phyloP scores from a whole-genome alignment of 2,888 invertebrate species.

The Mimachlamys varia region DNA sequence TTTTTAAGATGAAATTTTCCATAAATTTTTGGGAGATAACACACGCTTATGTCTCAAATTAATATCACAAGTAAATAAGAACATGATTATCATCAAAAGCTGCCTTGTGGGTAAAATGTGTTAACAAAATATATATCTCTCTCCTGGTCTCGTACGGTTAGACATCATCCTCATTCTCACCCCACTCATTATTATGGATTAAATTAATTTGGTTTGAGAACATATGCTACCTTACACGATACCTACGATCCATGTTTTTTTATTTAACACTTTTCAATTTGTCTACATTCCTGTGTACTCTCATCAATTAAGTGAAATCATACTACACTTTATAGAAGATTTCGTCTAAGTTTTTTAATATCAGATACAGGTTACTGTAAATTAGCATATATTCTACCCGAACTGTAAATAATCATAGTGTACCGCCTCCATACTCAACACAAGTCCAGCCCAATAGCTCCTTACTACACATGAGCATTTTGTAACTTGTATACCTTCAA shows the following conservation, averaged over 20 bases:
- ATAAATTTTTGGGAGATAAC: neutral
- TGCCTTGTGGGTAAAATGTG: neutral
- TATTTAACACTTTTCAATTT: no score
- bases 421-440: no score
- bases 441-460: no score
- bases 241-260: neutral
- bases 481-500: no score
- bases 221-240: neutral
- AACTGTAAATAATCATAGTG: no score
- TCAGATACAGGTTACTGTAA: no score
- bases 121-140: neutral
- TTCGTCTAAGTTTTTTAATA: no score
- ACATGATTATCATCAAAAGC: neutral
- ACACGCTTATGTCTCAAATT: neutral
- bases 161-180: neutral
- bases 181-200: neutral
- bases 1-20: neutral
- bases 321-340: no score
- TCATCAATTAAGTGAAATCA: no score
- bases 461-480: no score
- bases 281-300: no score
- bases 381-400: no score
- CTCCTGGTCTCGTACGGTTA: neutral
- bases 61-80: neutral
- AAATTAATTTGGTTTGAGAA: neutral